Percentiles rank a stretch among this genome's conserved stretches.
Evolutionary conservation across 1,140 invertebrate genomes (phyloP).

Genomic region (Zaprionus tsacasi): DNA sequence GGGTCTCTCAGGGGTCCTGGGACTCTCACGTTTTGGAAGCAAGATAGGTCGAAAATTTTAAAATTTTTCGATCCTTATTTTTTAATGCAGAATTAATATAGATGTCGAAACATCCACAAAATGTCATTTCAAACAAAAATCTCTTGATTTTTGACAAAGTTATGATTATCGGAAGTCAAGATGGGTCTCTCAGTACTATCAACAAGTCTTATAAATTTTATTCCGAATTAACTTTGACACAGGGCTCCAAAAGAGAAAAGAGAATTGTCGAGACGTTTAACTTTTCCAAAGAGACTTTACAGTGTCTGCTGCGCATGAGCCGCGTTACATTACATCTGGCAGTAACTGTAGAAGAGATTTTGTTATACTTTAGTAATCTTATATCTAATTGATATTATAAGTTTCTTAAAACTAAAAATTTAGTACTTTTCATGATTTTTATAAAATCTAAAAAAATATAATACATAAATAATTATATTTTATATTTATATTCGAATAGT

Average conservation of each 20-base stretch:
- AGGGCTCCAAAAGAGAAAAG: background rate
- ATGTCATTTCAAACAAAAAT: too few species aligned
- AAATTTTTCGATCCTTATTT: too few species aligned
- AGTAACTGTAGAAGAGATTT: background rate
- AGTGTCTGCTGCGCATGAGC: slow-evolving; percentile 12
- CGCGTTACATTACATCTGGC: background rate
- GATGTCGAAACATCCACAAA: too few species aligned
- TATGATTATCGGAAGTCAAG: background rate
- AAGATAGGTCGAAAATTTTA: too few species aligned
- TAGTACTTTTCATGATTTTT: background rate
- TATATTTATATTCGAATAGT: background rate
- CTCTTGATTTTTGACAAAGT: too few species aligned
- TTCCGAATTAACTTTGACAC: slow-evolving; percentile 8
- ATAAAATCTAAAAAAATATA: background rate
- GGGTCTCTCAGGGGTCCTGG: too few species aligned
- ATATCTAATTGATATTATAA: too few species aligned
- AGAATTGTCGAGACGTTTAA: background rate
- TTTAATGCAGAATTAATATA: too few species aligned
- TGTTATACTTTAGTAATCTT: background rate
- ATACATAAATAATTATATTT: background rate
- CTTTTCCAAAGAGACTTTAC: background rate
- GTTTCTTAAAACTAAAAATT: background rate
- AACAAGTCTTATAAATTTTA: slow-evolving; percentile 22
- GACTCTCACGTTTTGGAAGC: too few species aligned
- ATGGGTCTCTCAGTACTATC: background rate